Evolutionary conservation across 2,888 invertebrate genomes (phyloP).

Genomic region (Meganola albula): DNA sequence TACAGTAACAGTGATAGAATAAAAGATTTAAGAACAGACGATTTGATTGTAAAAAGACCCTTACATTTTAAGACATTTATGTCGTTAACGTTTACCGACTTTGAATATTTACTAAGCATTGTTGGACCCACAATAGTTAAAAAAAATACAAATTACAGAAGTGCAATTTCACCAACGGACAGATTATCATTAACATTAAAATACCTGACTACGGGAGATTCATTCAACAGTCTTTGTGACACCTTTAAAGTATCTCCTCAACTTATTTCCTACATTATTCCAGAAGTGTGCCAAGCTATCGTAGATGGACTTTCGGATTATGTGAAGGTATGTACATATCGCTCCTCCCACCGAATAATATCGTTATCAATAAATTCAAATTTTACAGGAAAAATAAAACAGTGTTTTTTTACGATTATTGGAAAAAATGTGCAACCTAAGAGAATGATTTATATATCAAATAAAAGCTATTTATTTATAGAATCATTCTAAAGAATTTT

Average conservation of each 20-base stretch:
- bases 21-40: constrained; percentile 17
- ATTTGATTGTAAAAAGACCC: constrained; percentile 18
- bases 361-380: background rate
- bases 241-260: constrained; percentile 17
- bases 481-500: constrained; percentile 1
- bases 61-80: constrained; percentile 15
- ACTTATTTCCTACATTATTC: constrained; percentile 15
- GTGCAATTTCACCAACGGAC: constrained; percentile 13
- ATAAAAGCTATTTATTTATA: constrained; percentile 1
- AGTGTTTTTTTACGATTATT: constrained; percentile 1
- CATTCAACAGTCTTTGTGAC: constrained; percentile 16
- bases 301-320: constrained; percentile 16
- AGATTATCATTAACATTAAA: constrained; percentile 14
- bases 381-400: background rate
- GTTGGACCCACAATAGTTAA: constrained; percentile 25
- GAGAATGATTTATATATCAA: constrained; percentile 3
- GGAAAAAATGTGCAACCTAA: constrained; percentile 1
- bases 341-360: constrained; percentile 1
- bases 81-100: constrained; percentile 20
- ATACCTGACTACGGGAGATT: constrained; percentile 13
- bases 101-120: constrained; percentile 24
- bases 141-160: constrained; percentile 17
- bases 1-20: constrained; percentile 19
- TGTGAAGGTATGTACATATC: constrained; percentile 15
- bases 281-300: constrained; percentile 15